Evolutionary conservation across 2,797 vertebrate genomes (phyloP).

Genomic region (Aplochiton taeniatus): DNA sequence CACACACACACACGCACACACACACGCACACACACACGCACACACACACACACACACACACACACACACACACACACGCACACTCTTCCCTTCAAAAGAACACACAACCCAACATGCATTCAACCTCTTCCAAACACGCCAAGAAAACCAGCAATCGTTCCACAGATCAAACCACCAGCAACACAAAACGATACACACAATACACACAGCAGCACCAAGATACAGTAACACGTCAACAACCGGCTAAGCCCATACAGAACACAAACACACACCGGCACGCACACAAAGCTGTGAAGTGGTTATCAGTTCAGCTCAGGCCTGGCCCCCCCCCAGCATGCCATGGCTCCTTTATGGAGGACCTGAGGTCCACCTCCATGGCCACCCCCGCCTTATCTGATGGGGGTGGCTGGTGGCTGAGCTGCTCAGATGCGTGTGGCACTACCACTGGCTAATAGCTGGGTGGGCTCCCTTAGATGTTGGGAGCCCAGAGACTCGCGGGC

Average conservation of each 20-base stretch:
- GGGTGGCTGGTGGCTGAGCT: constrained; percentile 48
- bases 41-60: background rate
- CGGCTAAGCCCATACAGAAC: too few species aligned
- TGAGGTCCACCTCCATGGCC: constrained; percentile 61
- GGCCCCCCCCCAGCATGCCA: constrained; percentile 38
- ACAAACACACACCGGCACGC: background rate
- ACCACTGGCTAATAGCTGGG: constrained; percentile 50
- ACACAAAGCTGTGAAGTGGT: constrained; percentile 24
- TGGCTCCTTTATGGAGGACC: constrained; percentile 39
- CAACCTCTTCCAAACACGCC: constrained; percentile 2
- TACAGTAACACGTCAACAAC: too few species aligned
- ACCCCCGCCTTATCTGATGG: constrained; percentile 61
- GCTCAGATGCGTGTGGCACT: constrained; percentile 54
- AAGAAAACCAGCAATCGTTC: background rate
- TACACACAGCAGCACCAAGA: background rate
- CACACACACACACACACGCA: constrained; percentile 20
- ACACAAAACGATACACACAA: background rate
- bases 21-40: constrained; percentile 6
- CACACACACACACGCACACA: constrained; percentile 19
- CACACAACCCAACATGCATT: background rate
- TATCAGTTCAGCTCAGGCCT: constrained; percentile 64
- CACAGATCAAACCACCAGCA: background rate
- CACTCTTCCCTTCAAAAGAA: constrained; percentile 5
- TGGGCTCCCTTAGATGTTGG: constrained; percentile 67
- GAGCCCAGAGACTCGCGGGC: constrained; percentile 44